Percentiles rank a stretch among this genome's conserved stretches.
Evolutionary conservation across 2,113 vertebrate species (phyloP).

Genomic region (Campylorhamphus procurvoides): DNA sequence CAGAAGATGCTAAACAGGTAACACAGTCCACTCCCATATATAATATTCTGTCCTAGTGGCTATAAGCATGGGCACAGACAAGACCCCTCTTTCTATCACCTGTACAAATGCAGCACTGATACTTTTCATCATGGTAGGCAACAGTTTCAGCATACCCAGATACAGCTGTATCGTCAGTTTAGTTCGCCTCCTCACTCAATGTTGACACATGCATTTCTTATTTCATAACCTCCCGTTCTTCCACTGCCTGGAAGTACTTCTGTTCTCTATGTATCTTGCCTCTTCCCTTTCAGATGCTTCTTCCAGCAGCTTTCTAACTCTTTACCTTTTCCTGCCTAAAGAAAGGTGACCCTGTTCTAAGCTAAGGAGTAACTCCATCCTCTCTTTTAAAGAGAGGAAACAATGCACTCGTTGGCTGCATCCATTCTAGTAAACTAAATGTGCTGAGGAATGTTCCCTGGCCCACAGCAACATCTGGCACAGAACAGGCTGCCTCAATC

Average conservation of each 20-base stretch:
- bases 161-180: neutral
- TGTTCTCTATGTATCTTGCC: neutral
- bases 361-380: neutral
- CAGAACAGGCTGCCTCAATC: neutral
- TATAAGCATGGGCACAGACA: neutral
- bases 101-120: neutral
- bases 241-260: neutral
- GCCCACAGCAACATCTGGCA: constrained; percentile 19
- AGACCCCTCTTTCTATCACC: accelerated
- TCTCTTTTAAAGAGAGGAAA: neutral
- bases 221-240: neutral
- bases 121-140: neutral
- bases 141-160: neutral
- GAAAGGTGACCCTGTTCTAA: neutral
- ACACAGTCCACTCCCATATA: neutral
- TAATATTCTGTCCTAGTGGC: neutral
- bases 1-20: neutral
- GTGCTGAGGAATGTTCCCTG: constrained; percentile 40
- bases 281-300: neutral
- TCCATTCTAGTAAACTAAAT: constrained; percentile 22
- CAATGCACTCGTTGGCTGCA: constrained; percentile 16
- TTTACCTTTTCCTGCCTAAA: neutral
- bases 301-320: neutral
- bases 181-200: neutral
- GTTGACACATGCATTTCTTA: neutral